phyloP scores from a whole-genome alignment of 2,113 vertebrate species.

The Callospermophilus lateralis region DNA sequence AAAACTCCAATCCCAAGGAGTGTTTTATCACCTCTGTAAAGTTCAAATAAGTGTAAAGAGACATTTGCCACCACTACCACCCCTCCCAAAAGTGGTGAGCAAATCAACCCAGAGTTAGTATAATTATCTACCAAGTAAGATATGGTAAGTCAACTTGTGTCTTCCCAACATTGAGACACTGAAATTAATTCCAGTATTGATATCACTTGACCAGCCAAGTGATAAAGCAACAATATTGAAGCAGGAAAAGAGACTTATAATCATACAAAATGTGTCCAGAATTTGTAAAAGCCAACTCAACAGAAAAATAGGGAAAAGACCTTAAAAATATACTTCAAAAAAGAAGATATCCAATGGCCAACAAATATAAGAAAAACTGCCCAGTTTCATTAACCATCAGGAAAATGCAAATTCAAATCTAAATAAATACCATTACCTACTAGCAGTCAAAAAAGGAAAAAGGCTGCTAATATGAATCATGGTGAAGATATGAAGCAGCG shows the following conservation, averaged over 20 bases:
- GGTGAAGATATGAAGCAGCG: background rate
- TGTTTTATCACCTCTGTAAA: background rate
- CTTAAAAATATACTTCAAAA: background rate
- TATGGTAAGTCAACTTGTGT: background rate
- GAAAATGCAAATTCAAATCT: background rate
- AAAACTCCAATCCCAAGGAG: conserved; percentile 32
- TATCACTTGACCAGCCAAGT: background rate
- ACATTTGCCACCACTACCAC: background rate
- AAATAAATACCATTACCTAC: background rate
- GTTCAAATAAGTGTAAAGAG: background rate
- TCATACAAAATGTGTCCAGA: background rate
- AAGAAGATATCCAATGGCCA: background rate
- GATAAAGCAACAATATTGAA: background rate
- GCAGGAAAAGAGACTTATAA: background rate
- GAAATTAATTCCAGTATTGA: background rate
- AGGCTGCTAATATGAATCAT: background rate
- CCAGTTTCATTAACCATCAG: background rate
- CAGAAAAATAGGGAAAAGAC: conserved; percentile 14
- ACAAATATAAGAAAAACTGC: background rate
- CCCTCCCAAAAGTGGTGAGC: background rate
- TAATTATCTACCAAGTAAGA: background rate
- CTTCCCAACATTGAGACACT: background rate
- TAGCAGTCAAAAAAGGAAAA: conserved; percentile 7
- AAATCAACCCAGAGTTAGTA: background rate
- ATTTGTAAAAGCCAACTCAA: background rate